These are phyloP conservation scores for Bubo blakistoni DNA, from an alignment of 2,113 vertebrate species.

Conservation along the genomic window DNA sequence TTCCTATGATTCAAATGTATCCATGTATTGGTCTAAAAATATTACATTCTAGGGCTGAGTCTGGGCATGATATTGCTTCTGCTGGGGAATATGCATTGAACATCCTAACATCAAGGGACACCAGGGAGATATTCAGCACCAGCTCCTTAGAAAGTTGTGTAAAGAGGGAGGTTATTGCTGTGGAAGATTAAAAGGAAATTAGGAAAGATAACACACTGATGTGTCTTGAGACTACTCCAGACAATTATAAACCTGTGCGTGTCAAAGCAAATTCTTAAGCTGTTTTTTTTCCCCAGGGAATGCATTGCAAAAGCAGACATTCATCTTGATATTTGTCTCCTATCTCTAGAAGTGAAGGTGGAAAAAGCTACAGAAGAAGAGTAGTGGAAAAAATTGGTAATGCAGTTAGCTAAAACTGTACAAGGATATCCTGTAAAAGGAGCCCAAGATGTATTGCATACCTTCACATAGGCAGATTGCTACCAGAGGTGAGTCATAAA, in stretches of 20 bases:
- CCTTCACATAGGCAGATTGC: not conserved
- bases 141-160: not conserved
- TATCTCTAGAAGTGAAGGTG: not conserved
- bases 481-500: conserved; percentile 22
- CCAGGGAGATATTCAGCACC: not conserved
- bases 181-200: not conserved
- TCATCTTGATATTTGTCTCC: not conserved
- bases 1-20: not conserved
- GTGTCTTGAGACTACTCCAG: not conserved
- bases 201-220: not conserved
- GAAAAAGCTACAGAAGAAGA: not conserved
- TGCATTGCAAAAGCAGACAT: not conserved
- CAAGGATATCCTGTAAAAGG: not conserved
- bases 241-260: not conserved
- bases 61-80: not conserved
- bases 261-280: not conserved
- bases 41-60: not conserved
- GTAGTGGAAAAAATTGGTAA: not conserved
- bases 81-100: not conserved
- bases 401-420: not conserved
- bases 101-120: not conserved
- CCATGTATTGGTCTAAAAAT: not conserved
- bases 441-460: not conserved
- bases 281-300: not conserved
- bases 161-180: not conserved